Base-by-base conservation (phyloP, 2,113 vertebrate genomes). In the Sylvia atricapilla region DNA sequence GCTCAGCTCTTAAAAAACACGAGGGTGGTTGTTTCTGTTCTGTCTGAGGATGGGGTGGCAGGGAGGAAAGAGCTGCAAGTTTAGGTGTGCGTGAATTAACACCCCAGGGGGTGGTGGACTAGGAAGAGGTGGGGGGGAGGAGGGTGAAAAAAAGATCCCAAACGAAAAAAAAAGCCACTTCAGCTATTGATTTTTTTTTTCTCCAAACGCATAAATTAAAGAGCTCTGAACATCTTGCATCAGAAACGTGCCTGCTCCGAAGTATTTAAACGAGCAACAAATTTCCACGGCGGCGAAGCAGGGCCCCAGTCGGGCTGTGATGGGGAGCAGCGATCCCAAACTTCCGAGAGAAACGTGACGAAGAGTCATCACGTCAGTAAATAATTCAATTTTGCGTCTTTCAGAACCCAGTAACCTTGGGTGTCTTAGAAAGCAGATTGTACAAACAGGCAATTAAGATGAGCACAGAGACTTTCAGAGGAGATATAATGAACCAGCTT, bases 401-500 rank as follows among this genome's bases (percentile, higher is more conserved):
- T 96, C 96, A 96, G 97, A 97, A 96, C 96, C 93, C 91, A 90
- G 97, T 96, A 98, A 98, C 98, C 97, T 97, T 97, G 97, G 96
- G 96, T 98, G 96, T 97, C 97, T 98, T 97, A 95, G 97, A 98
- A 94, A 98, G 97, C 96, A 97, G 96, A 97, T 97, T 97, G 97
- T 97, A 97, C 98, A 98, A 97, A 93, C 98, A 97, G 96, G 97
- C 98, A 97, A 94, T 79, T 92, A 97, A 97, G 98, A 98, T 97
- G 97, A 97, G 95, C 95, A 43, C 97, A 94, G 97, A 97, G 97
- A 96, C 95, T 98, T 98, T 97, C 98, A 97, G 97, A 98, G 97
- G 97, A 97, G 97, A 96, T 97, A 97, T 96, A 98, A 98, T 96
- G 97, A 98, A 97, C 95, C 97, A 98, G 97, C 97, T 98, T 98